A percentile compares a stretch with the other conserved stretches of the same genome.
Evolutionary conservation across 53 echinoderm and acorn worm genomes (phyloP).

Genomic region (Holothuria leucospilota): DNA sequence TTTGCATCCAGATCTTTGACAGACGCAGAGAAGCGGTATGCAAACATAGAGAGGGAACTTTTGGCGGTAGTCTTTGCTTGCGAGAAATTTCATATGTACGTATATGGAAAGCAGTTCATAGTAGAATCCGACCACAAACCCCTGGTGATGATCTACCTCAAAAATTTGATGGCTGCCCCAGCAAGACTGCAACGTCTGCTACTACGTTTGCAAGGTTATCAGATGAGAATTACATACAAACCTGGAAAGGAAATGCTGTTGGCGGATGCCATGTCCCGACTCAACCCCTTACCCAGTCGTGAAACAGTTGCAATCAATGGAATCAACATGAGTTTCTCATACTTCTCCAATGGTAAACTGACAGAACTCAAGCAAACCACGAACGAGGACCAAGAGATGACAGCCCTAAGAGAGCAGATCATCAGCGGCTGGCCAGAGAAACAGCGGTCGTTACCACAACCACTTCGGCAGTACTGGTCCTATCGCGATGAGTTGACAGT

Average conservation of each 20-base stretch:
- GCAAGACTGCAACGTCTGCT: conserved; percentile 63
- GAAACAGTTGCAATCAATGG: not conserved
- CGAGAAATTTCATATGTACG: conserved; percentile 75
- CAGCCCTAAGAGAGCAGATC: not conserved
- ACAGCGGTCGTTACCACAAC: conserved; percentile 42
- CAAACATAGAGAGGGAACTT: conserved; percentile 68
- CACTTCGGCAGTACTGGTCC: conserved; percentile 59
- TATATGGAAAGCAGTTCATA: conserved; percentile 71
- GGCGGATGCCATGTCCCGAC: conserved; percentile 69
- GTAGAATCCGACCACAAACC: conserved; percentile 79
- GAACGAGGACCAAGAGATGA: not conserved
- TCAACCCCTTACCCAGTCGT: conserved; percentile 46
- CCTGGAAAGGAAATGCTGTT: conserved; percentile 73
- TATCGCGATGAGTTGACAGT: conserved; percentile 57
- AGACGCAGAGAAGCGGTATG: conserved; percentile 65
- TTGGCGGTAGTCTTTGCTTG: conserved; percentile 71
- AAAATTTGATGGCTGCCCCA: conserved; percentile 70
- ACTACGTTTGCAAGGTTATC: conserved; percentile 65
- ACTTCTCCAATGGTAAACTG: conserved; percentile 22
- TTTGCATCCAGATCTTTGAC: conserved; percentile 59
- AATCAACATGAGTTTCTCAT: conserved; percentile 40
- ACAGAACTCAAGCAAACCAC: conserved; percentile 36
- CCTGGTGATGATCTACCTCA: conserved; percentile 72
- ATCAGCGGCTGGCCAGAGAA: conserved; percentile 44
- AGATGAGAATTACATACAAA: conserved; percentile 61